Conservation (phyloP, 2,888 invertebrate species). For the Ormyrus thymus region DNA sequence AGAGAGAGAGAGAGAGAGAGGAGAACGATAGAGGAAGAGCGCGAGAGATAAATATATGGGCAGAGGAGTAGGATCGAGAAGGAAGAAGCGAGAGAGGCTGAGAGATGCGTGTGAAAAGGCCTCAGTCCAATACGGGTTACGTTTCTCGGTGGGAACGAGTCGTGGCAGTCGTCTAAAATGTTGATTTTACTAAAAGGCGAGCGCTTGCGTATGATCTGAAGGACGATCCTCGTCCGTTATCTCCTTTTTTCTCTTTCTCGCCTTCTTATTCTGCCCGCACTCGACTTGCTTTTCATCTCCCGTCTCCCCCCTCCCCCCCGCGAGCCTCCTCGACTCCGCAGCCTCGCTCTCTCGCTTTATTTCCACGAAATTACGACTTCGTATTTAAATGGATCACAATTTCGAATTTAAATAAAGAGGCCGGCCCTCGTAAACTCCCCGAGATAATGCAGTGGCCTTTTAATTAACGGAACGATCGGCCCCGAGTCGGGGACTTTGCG, state of each 20-base stretch:
- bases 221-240: constrained; percentile 51
- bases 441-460: constrained; percentile 46
- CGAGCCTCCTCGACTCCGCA: neutral
- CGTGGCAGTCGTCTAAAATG: constrained; percentile 53
- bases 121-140: constrained; percentile 52
- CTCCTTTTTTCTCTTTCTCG: constrained; percentile 17
- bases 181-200: constrained; percentile 57
- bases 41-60: constrained; percentile 45
- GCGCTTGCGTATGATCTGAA: constrained; percentile 48
- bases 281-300: constrained; percentile 26
- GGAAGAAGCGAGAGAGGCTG: constrained; percentile 24
- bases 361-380: constrained; percentile 39
- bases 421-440: constrained; percentile 39
- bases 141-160: constrained; percentile 54
- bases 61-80: constrained; percentile 30
- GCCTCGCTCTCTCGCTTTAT: constrained; percentile 9
- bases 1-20: constrained; percentile 28
- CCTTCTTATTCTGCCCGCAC: neutral
- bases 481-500: neutral
- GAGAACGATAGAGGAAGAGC: constrained; percentile 16
- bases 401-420: constrained; percentile 47
- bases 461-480: constrained; percentile 39
- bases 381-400: constrained; percentile 47
- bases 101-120: constrained; percentile 56
- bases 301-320: neutral